Conservation (phyloP, 2,888 invertebrate genomes). For the Formica aserva region DNA sequence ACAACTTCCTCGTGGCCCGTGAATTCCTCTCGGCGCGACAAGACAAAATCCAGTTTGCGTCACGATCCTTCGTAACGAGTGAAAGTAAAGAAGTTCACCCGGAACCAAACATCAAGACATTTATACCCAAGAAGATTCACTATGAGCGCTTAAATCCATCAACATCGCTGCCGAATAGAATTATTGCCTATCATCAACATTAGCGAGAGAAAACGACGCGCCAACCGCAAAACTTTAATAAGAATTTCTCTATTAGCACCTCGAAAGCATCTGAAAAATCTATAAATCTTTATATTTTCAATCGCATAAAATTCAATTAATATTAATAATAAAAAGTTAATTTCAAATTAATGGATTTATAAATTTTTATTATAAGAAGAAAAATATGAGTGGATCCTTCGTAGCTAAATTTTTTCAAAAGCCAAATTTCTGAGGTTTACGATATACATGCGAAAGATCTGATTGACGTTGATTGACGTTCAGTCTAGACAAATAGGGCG, state of each 20-base stretch:
- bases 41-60: slow-evolving; percentile 75
- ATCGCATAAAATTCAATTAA: background rate
- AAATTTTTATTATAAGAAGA: background rate
- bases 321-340: slow-evolving; percentile 13
- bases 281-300: background rate
- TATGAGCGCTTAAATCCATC: slow-evolving; percentile 12
- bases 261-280: background rate
- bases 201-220: slow-evolving; percentile 57
- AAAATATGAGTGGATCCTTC: background rate
- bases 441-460: background rate
- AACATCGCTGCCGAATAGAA: slow-evolving; percentile 45
- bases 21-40: slow-evolving; percentile 47
- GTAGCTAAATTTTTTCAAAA: background rate
- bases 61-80: slow-evolving; percentile 81
- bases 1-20: slow-evolving; percentile 38
- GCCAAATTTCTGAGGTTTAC: background rate
- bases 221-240: background rate
- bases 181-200: slow-evolving; percentile 30
- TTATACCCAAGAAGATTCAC: slow-evolving; percentile 53
- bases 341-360: background rate
- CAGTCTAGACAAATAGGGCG: background rate
- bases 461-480: slow-evolving; percentile 9
- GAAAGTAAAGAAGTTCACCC: slow-evolving; percentile 82
- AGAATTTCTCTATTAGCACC: background rate
- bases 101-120: slow-evolving; percentile 76